These are phyloP conservation scores for Nemotelus nigrinus DNA, from an alignment of 2,888 invertebrate genomes.

Conservation along the genomic window DNA sequence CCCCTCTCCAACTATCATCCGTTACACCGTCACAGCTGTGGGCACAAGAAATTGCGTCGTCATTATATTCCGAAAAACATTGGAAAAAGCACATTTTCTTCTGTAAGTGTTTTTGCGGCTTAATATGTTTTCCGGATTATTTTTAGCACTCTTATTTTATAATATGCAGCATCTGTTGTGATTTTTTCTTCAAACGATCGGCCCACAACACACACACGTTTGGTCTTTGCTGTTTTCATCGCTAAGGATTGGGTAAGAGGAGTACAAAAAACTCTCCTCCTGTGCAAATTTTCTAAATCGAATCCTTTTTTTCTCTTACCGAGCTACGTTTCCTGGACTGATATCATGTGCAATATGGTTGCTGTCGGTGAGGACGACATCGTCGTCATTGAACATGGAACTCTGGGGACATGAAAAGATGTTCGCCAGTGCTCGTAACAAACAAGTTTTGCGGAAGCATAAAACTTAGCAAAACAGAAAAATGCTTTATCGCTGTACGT, in stretches of 20 bases:
- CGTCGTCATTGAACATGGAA: conserved; percentile 4
- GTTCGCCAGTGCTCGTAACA: conserved; percentile 9
- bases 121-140: conserved; percentile 9
- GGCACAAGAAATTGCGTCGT: conserved; percentile 24
- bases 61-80: conserved; percentile 16
- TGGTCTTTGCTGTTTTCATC: not conserved
- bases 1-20: no score
- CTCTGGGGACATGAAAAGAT: conserved; percentile 36
- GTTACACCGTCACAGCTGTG: not conserved
- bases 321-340: not conserved
- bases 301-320: conserved; percentile 12
- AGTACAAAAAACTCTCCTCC: not conserved
- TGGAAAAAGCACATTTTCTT: conserved; percentile 34
- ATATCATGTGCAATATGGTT: conserved; percentile 30
- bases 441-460: conserved; percentile 39
- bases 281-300: conserved; percentile 32
- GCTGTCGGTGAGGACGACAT: no score
- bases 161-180: conserved; percentile 33
- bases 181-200: conserved; percentile 8
- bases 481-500: conserved; percentile 29
- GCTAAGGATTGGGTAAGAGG: not conserved
- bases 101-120: not conserved
- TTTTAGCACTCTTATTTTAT: conserved; percentile 37
- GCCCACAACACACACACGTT: not conserved
- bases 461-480: conserved; percentile 38